Evolutionary conservation across 1,140 invertebrate species (phyloP).

Genomic region (Zaprionus inermis): DNA sequence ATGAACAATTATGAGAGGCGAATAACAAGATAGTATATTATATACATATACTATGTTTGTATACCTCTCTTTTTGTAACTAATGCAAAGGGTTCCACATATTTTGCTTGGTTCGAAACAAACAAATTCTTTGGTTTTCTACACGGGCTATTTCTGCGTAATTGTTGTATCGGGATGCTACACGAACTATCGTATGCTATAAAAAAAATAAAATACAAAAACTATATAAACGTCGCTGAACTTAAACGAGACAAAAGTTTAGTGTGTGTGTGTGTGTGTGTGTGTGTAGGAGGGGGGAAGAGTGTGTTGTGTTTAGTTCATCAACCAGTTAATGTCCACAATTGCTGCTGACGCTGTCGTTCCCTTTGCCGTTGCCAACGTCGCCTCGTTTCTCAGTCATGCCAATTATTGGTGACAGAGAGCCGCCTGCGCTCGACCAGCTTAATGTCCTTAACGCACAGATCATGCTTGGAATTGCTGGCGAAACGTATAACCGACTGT

Average conservation of each 20-base stretch:
- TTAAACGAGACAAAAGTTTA: slow-evolving; percentile 8
- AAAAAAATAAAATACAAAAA: neutral
- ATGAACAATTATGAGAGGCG: too few species aligned
- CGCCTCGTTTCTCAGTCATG: slow-evolving; percentile 17
- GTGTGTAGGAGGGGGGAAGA: neutral
- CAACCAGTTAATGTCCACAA: slow-evolving; percentile 11
- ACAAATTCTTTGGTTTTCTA: slow-evolving; percentile 32
- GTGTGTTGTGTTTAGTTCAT: neutral
- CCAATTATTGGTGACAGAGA: slow-evolving; percentile 48
- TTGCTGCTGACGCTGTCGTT: neutral
- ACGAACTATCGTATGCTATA: neutral
- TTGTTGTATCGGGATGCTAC: neutral
- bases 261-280: neutral
- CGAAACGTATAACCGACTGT: slow-evolving; percentile 91
- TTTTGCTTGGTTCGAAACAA: too few species aligned
- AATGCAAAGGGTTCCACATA: slow-evolving; percentile 13
- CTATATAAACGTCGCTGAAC: neutral
- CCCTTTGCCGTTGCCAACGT: slow-evolving; percentile 1
- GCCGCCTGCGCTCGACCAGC: slow-evolving; percentile 85
- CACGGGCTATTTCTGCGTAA: slow-evolving; percentile 27
- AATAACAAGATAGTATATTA: too few species aligned
- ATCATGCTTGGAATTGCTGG: slow-evolving; percentile 90
- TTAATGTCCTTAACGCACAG: slow-evolving; percentile 91
- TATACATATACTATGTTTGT: too few species aligned
- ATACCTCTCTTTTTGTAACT: neutral